These are phyloP conservation scores for Catharus ustulatus DNA, from an alignment of 2,797 vertebrate genomes.

Conservation along the genomic window DNA sequence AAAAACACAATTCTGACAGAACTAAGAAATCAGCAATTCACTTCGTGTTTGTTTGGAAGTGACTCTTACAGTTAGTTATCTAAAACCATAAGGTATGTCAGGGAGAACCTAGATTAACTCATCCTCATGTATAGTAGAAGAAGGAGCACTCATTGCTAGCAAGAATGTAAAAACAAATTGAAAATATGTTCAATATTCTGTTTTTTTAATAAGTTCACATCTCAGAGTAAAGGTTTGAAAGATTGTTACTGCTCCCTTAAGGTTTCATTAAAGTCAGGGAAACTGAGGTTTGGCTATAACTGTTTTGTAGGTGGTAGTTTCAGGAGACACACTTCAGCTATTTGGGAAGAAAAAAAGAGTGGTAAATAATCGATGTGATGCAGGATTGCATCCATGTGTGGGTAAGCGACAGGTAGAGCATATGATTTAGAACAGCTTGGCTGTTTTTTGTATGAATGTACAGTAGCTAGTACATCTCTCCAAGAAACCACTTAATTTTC, in stretches of 20 bases:
- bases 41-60: not conserved
- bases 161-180: not conserved
- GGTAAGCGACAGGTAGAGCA: not conserved
- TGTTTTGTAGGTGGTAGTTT: not conserved
- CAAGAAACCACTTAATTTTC: not conserved
- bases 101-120: not conserved
- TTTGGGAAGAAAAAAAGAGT: not conserved
- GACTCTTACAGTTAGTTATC: not conserved
- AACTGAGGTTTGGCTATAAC: not conserved
- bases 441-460: not conserved
- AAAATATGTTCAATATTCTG: not conserved
- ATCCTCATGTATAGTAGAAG: not conserved
- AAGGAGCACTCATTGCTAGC: not conserved
- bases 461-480: not conserved
- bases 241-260: not conserved
- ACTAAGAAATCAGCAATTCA: not conserved
- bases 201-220: not conserved
- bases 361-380: not conserved
- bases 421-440: not conserved
- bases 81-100: not conserved
- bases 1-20: not conserved
- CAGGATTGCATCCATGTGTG: not conserved
- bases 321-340: not conserved
- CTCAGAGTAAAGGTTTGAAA: not conserved
- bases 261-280: not conserved